These are phyloP conservation scores for Chamaea fasciata DNA, from an alignment of 2,113 vertebrate species.

Conservation along the genomic window DNA sequence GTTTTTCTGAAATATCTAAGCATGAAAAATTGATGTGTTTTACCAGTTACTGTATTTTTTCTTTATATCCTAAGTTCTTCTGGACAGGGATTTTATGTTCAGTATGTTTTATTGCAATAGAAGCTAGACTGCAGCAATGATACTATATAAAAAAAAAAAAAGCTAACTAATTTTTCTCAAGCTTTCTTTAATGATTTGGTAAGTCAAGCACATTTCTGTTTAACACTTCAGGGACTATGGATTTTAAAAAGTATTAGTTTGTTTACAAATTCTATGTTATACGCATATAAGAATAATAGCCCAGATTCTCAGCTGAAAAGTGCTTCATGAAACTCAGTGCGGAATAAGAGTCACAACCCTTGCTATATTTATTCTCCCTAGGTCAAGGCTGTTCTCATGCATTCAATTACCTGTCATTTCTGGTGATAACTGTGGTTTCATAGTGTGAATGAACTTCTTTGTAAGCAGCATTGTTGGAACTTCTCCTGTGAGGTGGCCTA, in stretches of 20 bases:
- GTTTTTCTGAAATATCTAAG: conserved; percentile 17
- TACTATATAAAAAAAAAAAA: background rate
- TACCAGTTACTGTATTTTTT: conserved; percentile 4
- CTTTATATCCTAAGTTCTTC: conserved; percentile 4
- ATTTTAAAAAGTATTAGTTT: background rate
- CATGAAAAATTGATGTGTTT: background rate
- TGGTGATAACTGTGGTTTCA: background rate
- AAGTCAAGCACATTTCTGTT: background rate
- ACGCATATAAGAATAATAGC: background rate
- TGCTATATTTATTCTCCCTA: background rate
- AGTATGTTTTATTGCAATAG: background rate
- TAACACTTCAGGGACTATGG: background rate
- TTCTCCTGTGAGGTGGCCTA: background rate
- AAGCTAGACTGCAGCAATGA: background rate
- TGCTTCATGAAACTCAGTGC: background rate
- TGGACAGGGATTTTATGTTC: conserved; percentile 15
- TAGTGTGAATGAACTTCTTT: background rate
- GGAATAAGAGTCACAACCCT: background rate
- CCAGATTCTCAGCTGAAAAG: background rate
- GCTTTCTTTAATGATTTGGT: background rate
- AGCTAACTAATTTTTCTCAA: background rate
- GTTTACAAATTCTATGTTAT: background rate
- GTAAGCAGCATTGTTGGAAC: background rate
- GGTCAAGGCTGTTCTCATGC: background rate
- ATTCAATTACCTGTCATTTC: background rate